Conservation (phyloP, 2,888 invertebrate species). For the Pardosa pseudoannulata region DNA sequence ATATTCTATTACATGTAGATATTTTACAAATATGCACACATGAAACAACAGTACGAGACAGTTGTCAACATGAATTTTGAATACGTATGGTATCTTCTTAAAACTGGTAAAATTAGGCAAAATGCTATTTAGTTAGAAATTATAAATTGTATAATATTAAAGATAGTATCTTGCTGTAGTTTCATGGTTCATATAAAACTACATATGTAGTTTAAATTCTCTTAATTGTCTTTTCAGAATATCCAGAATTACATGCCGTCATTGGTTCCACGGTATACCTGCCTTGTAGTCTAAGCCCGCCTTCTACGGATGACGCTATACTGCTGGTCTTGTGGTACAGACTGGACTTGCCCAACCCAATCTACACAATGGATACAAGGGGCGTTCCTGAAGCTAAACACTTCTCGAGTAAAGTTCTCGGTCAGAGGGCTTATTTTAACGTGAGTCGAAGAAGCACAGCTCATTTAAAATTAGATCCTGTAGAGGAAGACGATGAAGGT, state of each 20-base stretch:
- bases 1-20: too few species aligned
- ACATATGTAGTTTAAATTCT: too few species aligned
- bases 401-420: slow-evolving; percentile 66
- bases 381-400: slow-evolving; percentile 63
- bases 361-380: slow-evolving; percentile 71
- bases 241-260: slow-evolving; percentile 62
- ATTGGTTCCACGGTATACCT: slow-evolving; percentile 61
- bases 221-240: slow-evolving; percentile 40
- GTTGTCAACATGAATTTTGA: too few species aligned
- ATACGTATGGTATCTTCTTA: too few species aligned
- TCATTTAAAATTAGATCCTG: slow-evolving; percentile 53
- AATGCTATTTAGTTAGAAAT: too few species aligned
- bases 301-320: slow-evolving; percentile 68
- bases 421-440: slow-evolving; percentile 68
- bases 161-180: too few species aligned
- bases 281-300: slow-evolving; percentile 70
- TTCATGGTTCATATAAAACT: too few species aligned
- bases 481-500: slow-evolving; percentile 64
- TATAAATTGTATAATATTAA: too few species aligned
- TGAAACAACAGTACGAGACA: too few species aligned
- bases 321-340: slow-evolving; percentile 72
- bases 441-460: slow-evolving; percentile 54
- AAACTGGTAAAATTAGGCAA: too few species aligned
- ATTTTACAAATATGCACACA: too few species aligned
- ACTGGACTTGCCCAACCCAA: slow-evolving; percentile 60